These are phyloP conservation scores for Sthenelais limicola DNA, from an alignment of 2,888 invertebrate genomes.

Conservation along the genomic window DNA sequence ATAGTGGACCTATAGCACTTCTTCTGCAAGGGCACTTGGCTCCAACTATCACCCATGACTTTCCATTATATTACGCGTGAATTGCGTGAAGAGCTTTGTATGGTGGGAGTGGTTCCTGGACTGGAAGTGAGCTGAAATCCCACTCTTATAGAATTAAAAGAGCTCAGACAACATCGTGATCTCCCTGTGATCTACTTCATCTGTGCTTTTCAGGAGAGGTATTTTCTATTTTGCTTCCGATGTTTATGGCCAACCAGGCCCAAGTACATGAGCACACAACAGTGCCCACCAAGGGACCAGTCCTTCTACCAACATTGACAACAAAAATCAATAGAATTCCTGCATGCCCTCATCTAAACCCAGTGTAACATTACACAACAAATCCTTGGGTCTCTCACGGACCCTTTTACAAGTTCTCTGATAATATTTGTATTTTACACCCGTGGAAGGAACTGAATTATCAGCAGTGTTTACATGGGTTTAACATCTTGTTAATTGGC, in stretches of 20 bases:
- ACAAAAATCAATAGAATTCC: slow-evolving; percentile 34
- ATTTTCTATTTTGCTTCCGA: slow-evolving; percentile 32
- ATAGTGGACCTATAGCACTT: too few relatives aligned
- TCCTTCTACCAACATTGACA: background rate
- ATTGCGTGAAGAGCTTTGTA: too few relatives aligned
- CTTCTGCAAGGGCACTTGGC: too few relatives aligned
- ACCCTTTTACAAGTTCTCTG: slow-evolving; percentile 26
- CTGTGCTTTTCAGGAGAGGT: slow-evolving; percentile 16
- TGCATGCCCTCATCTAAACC: slow-evolving; percentile 27
- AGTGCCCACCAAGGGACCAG: background rate
- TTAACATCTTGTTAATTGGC: slow-evolving; percentile 34
- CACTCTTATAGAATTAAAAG: slow-evolving; percentile 18
- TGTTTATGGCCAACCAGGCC: slow-evolving; percentile 13
- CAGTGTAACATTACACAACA: slow-evolving; percentile 32
- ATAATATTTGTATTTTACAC: slow-evolving; percentile 29
- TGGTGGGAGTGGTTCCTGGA: too few relatives aligned
- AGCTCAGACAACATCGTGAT: slow-evolving; percentile 26
- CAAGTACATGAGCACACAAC: slow-evolving; percentile 3
- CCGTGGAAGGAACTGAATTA: background rate
- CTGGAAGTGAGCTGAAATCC: too few relatives aligned
- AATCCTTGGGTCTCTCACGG: slow-evolving; percentile 4
- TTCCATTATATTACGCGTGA: too few relatives aligned
- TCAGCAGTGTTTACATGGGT: slow-evolving; percentile 2
- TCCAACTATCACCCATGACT: too few relatives aligned
- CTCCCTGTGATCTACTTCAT: slow-evolving; percentile 10